Evolutionary conservation across 2,113 vertebrate genomes (phyloP).

Genomic region (Sula dactylatra): DNA sequence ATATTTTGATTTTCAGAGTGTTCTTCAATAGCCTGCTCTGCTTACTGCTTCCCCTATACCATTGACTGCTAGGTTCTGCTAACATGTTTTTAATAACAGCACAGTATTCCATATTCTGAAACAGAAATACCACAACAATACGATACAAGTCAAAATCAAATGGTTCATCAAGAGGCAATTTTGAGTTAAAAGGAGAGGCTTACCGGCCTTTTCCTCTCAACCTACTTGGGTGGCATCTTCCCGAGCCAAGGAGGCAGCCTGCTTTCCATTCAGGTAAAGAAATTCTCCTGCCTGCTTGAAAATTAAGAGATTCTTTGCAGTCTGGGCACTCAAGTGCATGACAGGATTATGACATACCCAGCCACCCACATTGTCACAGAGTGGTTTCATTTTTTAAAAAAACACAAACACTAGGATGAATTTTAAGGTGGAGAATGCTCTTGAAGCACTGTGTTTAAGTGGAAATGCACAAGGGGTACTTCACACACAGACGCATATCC

Average conservation of each 20-base stretch:
- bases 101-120: neutral
- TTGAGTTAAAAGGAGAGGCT: neutral
- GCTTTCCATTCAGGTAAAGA: slow-evolving; percentile 58
- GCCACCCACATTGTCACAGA: slow-evolving; percentile 40
- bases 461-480: neutral
- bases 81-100: neutral
- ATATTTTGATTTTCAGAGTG: neutral
- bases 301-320: slow-evolving; percentile 46
- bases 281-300: slow-evolving; percentile 27
- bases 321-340: slow-evolving; percentile 56
- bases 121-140: slow-evolving; percentile 18
- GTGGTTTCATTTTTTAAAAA: neutral
- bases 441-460: neutral
- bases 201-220: neutral
- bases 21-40: neutral
- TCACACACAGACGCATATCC: neutral
- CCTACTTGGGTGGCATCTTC: slow-evolving; percentile 45
- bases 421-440: neutral
- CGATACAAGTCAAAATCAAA: slow-evolving; percentile 1
- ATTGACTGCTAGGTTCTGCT: neutral
- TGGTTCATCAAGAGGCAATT: neutral
- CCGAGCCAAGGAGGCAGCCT: neutral
- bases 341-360: slow-evolving; percentile 60
- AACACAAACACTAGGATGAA: neutral
- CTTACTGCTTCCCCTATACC: neutral